Conservation (phyloP, 2,888 invertebrate species). For the Lepidochrysops patricia region DNA sequence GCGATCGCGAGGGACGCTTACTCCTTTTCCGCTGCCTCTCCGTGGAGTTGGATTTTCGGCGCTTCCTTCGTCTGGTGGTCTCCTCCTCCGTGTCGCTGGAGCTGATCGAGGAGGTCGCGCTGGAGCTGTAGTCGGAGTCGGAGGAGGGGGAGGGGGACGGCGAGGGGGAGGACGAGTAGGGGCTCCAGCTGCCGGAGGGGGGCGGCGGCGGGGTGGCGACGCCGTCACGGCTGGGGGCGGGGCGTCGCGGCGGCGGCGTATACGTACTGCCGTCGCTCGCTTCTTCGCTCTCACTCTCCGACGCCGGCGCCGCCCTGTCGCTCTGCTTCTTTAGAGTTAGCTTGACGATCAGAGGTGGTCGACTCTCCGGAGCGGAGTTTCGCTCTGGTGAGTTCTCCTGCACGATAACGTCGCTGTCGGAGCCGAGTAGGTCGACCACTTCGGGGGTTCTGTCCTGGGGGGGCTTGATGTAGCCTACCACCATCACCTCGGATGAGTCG, state of each 20-base stretch:
- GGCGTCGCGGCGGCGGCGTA: constrained; percentile 30
- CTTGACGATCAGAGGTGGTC: constrained; percentile 28
- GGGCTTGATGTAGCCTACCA: constrained; percentile 79
- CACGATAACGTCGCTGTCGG: constrained; percentile 67
- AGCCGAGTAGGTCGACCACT: constrained; percentile 75
- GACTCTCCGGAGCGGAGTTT: constrained; percentile 21
- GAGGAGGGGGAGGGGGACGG: constrained; percentile 19
- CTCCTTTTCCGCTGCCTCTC: constrained; percentile 31
- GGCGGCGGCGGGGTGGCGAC: constrained; percentile 16
- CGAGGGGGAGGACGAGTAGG: constrained; percentile 20
- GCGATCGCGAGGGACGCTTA: constrained; percentile 30
- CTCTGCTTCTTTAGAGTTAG: constrained; percentile 36
- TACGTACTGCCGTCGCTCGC: constrained; percentile 38
- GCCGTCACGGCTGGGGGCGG: constrained; percentile 23
- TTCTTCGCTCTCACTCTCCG: constrained; percentile 34
- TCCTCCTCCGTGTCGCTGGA: constrained; percentile 25
- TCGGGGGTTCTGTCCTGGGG: constrained; percentile 79
- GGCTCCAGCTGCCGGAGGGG: constrained; percentile 13
- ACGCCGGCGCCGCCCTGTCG: constrained; percentile 20
- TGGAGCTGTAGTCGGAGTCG: constrained; percentile 15
- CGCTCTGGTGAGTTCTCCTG: constrained; percentile 41
- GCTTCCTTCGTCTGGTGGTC: constrained; percentile 21
- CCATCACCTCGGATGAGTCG: constrained; percentile 73
- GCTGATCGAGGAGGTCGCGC: constrained; percentile 17
- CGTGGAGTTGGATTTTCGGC: constrained; percentile 26